phyloP scores from a whole-genome alignment of 2,797 vertebrate genomes.

The Tauraco hartlaubi region DNA sequence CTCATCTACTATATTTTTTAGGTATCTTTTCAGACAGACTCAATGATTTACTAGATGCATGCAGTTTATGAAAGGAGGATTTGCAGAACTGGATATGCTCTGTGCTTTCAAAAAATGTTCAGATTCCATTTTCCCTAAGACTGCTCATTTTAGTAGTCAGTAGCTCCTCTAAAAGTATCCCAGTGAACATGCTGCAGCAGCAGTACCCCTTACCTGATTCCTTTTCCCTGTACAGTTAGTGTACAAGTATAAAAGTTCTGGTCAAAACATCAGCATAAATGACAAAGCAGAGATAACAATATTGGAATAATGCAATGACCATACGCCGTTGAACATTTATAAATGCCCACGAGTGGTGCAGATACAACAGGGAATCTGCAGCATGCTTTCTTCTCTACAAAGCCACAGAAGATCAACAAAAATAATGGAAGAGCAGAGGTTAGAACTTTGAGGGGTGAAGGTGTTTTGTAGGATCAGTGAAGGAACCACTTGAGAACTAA shows the following conservation, averaged over 20 bases:
- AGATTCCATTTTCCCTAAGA: not conserved
- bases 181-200: rapidly evolving
- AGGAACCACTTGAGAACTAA: not conserved
- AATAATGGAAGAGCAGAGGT: not conserved
- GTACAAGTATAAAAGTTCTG: not conserved
- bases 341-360: not conserved
- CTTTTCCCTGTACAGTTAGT: not conserved
- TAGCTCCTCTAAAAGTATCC: not conserved
- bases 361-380: not conserved
- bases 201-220: not conserved
- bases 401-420: not conserved
- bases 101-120: not conserved
- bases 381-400: not conserved
- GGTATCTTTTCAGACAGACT: not conserved
- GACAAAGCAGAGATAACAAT: not conserved
- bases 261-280: not conserved
- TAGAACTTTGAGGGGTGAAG: not conserved
- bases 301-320: not conserved
- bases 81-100: not conserved
- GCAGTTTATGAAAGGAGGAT: not conserved
- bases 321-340: rapidly evolving
- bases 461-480: not conserved
- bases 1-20: not conserved
- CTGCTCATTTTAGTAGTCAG: not conserved
- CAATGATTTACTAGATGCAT: not conserved